Base-by-base conservation (phyloP, 2,888 invertebrate genomes). In the Spialia ferax region DNA sequence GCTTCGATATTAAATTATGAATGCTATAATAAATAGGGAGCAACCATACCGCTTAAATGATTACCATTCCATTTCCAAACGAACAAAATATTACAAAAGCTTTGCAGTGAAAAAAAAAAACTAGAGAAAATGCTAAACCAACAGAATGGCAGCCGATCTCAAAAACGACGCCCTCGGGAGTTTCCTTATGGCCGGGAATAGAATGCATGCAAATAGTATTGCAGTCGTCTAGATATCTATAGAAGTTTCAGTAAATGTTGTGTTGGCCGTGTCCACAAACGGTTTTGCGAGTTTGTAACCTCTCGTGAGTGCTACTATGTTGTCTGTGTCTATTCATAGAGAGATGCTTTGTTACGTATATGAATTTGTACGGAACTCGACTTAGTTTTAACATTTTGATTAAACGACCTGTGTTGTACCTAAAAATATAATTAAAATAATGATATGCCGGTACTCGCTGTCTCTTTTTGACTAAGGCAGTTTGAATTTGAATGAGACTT, bases 171-270 rank as follows among this genome's bases (percentile, higher is more conserved):
- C 66, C 54, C 60, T 54, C 7, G 59, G 38, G 66, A 54, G 22
- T 54, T 60, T 54, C 54, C 54, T 54, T 54, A 66, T 54, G 29
- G 60, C 38, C 23, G 50, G 15, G 35, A 62, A 22, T 26, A 63
- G 38, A 63, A 66, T 66, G 54, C 60, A 66, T 66, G 66, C 66
- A 66, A 66, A 66, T 67, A 67, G 61, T 61, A 67, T 67, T 67
- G 35, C 61, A 67, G 48, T 61, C 32, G 38, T 13, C 50, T 42
- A 59, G 32, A 64, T 64, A 57, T 38, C 67, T 61, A 5, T 50
- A 26, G 20, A 59, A 54, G 65, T 60, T 60, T 66, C 65, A 55
- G 23, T 45, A 20, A n/a, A 55, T 63, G 29, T n/a, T 48, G 26
- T 42, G 45, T 32, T 18, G 26, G 26, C 42, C 20, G 42, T 26